Percentiles rank a stretch among this genome's conserved stretches.
Conservation (phyloP, 1,140 invertebrate species). For the Cheumatopsyche charites region DNA sequence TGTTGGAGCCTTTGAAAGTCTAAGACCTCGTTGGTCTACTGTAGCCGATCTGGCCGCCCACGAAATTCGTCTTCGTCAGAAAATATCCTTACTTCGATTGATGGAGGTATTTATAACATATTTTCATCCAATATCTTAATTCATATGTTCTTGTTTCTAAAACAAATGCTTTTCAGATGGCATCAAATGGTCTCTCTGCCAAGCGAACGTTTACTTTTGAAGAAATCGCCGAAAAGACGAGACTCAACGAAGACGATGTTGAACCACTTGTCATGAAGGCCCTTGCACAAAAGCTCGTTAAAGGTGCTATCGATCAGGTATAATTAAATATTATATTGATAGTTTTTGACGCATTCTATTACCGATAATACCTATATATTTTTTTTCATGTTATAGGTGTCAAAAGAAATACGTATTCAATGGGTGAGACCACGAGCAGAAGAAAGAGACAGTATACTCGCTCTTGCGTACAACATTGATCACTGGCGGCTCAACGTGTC, state of each 20-base stretch:
- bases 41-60: conserved; percentile 88
- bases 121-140: not conserved
- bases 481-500: conserved; percentile 53
- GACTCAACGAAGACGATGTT: conserved; percentile 83
- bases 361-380: not conserved
- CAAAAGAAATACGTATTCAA: conserved; percentile 51
- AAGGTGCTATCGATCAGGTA: conserved; percentile 96
- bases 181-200: conserved; percentile 74
- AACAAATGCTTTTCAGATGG: conserved; percentile 63
- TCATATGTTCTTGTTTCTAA: not conserved
- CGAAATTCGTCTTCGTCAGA: conserved; percentile 84
- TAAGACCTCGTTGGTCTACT: conserved; percentile 80
- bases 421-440: conserved; percentile 56
- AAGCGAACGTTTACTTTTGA: conserved; percentile 84
- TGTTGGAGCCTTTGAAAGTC: conserved; percentile 82
- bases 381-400: conserved; percentile 50
- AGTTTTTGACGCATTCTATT: not conserved
- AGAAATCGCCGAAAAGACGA: conserved; percentile 88
- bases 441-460: conserved; percentile 51
- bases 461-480: conserved; percentile 54
- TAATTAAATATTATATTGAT: not conserved
- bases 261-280: conserved; percentile 98
- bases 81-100: conserved; percentile 92
- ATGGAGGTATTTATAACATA: conserved; percentile 80
- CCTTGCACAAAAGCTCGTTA: conserved; percentile 90